Evolutionary conservation across 1,140 invertebrate genomes (phyloP), one percentile per base, ranked within the genome.

Genomic region (Scaptomyza hsui): DNA sequence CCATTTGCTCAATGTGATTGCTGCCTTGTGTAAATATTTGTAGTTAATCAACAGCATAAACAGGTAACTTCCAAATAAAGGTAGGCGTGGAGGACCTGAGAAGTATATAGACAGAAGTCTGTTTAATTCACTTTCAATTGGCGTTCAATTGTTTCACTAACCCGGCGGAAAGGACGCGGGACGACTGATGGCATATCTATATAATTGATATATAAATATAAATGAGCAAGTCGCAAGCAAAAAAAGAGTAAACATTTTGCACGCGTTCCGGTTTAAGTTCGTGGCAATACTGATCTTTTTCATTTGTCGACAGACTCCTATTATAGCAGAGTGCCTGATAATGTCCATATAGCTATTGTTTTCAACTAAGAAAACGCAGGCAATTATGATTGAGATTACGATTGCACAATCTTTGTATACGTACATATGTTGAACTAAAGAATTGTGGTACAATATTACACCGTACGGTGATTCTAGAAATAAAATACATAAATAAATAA

Each of bases 21-120:
- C 83, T 0, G 75, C 90, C 72, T 91, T 90, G 60, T 91, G 90
- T 3, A 91, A 47, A 37, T 79, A 90, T 47, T 90, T 89, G 16
- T 62, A 75, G 56, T 91, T 80, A 4, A 88, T 53, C 16, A 90
- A 13, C 63, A 91, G 69, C 63, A 91, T 60, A 57, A 91, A 91
- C 2, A 91, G 65, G 52, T 91, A 91, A 57, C 86, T 89, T 0
- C 90, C 90, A 39, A 91, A 91, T 0, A 89, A 1, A 0, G 90
- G 90, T n/a, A 91, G 61, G 2, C 83, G 71, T 2, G 90, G 90
- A 13, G 90, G 90, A 51, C 89, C 90, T 86, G 70, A 26, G 24
- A 51, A 37, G 57, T 7, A 42, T 21, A 21, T 21, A 5, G 6
- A n/a, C n/a, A 65, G 69, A 39, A 37, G 3, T 45, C 42, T 47